These are phyloP conservation scores for Sturmia bella DNA, from an alignment of 2,888 invertebrate genomes.

Conservation along the genomic window DNA sequence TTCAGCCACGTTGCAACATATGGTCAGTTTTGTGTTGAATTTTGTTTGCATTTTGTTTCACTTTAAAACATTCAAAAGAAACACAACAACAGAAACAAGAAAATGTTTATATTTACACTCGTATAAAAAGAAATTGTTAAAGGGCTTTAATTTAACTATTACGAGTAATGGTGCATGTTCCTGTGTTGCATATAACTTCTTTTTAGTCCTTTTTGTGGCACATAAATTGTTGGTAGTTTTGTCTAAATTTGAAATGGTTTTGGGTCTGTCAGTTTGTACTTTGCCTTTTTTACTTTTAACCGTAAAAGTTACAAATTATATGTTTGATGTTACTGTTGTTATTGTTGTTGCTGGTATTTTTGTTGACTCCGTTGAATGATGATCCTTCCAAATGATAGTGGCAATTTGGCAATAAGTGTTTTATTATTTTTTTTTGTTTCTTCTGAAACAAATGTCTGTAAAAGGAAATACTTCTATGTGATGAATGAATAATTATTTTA, in stretches of 20 bases:
- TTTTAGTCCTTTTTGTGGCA: conserved; percentile 5
- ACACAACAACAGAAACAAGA: background rate
- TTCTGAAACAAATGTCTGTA: conserved; percentile 70
- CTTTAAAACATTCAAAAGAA: conserved; percentile 26
- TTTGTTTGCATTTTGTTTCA: conserved; percentile 58
- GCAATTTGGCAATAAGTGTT: conserved; percentile 77
- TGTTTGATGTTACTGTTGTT: conserved; percentile 46
- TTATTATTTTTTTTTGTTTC: too few relatives aligned
- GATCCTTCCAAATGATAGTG: conserved; percentile 80
- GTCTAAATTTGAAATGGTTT: conserved; percentile 30
- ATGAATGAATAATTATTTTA: conserved; percentile 35
- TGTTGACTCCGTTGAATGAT: conserved; percentile 46
- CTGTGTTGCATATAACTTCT: conserved; percentile 6
- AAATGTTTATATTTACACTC: background rate
- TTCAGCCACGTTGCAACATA: conserved; percentile 56
- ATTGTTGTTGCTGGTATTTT: conserved; percentile 31
- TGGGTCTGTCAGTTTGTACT: background rate
- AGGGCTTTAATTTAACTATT: conserved; percentile 47
- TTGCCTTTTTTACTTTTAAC: conserved; percentile 73
- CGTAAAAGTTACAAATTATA: conserved; percentile 81
- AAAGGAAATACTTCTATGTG: background rate
- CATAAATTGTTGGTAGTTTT: background rate
- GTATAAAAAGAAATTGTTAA: conserved; percentile 11
- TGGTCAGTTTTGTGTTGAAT: conserved; percentile 60
- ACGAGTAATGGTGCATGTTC: conserved; percentile 37